phyloP scores from a whole-genome alignment of 2,797 vertebrate genomes.

The Masticophis lateralis region DNA sequence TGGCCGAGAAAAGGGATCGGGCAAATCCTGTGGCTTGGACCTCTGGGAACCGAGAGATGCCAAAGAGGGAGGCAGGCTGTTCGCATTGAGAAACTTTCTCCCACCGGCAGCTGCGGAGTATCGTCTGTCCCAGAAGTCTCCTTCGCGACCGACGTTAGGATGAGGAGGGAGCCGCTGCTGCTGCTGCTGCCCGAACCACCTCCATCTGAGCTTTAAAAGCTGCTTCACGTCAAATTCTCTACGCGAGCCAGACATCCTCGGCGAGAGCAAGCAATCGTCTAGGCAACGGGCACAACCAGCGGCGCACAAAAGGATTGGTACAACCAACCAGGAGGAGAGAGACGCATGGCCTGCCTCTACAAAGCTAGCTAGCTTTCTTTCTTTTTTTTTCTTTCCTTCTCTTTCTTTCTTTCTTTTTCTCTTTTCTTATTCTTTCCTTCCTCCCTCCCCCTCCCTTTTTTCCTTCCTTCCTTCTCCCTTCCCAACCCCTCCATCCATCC shows the following conservation, averaged over 20 bases:
- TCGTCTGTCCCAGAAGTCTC: constrained; percentile 81
- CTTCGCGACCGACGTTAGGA: constrained; percentile 73
- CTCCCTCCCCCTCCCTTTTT: constrained; percentile 6
- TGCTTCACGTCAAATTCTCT: constrained; percentile 99
- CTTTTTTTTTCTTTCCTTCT: not conserved
- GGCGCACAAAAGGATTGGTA: constrained; percentile 75
- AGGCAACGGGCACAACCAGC: constrained; percentile 82
- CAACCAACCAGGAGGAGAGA: constrained; percentile 75
- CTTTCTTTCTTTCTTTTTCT: too few species aligned
- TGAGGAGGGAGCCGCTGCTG: constrained; percentile 77
- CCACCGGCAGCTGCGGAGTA: constrained; percentile 42
- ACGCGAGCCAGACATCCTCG: constrained; percentile 93
- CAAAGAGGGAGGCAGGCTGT: constrained; percentile 74
- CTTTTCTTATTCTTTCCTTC: too few species aligned
- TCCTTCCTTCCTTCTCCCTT: too few species aligned
- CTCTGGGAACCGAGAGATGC: constrained; percentile 78
- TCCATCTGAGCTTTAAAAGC: constrained; percentile 97
- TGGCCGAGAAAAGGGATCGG: constrained; percentile 80
- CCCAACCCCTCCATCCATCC: too few species aligned
- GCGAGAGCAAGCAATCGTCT: constrained; percentile 80
- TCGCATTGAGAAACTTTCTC: constrained; percentile 86
- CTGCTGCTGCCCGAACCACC: constrained; percentile 93
- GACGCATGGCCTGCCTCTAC: constrained; percentile 73
- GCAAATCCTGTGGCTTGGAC: constrained; percentile 87
- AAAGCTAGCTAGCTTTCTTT: constrained; percentile 52